These are phyloP conservation scores for Octopus sinensis DNA, from an alignment of 1,140 invertebrate species.

Conservation along the genomic window DNA sequence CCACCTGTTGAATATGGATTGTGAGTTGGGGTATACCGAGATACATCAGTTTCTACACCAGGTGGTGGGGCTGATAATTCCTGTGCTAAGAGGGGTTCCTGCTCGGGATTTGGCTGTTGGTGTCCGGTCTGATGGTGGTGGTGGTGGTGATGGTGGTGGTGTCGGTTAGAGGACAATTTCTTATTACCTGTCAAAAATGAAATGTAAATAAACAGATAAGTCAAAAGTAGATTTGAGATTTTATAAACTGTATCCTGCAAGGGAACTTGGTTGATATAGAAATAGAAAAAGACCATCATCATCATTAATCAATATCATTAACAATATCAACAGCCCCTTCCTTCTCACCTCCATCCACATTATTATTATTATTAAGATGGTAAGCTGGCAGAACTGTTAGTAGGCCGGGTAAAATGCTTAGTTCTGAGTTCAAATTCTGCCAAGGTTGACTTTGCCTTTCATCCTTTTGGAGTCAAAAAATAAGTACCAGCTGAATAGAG, in stretches of 20 bases:
- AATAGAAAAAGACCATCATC: background rate
- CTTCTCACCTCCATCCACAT: background rate
- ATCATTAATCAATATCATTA: background rate
- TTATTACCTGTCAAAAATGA: constrained; percentile 6
- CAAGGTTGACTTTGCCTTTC: too few relatives aligned
- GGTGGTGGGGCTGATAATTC: background rate
- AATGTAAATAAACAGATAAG: background rate
- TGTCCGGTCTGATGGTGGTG: background rate
- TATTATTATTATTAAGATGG: background rate
- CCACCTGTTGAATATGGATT: background rate
- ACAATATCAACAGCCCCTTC: background rate
- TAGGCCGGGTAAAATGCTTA: too few relatives aligned
- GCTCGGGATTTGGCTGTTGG: background rate
- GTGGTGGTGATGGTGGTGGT: background rate
- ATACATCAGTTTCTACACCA: background rate
- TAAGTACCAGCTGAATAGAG: too few relatives aligned
- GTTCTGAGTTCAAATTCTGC: too few relatives aligned
- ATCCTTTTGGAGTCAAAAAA: too few relatives aligned
- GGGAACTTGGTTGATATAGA: background rate
- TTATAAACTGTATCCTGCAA: background rate
- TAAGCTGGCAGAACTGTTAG: too few relatives aligned
- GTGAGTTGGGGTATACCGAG: background rate
- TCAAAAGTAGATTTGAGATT: background rate
- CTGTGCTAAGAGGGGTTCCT: background rate
- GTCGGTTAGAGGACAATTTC: background rate